Conservation (phyloP, 2,113 vertebrate species). For the Hypomesus transpacificus region DNA sequence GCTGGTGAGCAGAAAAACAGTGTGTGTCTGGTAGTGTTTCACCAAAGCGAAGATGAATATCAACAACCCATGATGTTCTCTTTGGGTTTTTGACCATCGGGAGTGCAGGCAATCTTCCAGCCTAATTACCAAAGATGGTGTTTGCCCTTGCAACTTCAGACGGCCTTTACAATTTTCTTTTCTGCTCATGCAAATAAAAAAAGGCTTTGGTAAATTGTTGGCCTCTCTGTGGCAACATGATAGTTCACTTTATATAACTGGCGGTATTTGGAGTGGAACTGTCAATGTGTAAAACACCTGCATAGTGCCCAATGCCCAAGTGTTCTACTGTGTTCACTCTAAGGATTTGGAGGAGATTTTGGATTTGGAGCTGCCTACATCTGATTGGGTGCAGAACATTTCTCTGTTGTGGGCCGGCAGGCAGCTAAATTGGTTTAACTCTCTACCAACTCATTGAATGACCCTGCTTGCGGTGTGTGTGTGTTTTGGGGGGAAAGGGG, state of each 20-base stretch:
- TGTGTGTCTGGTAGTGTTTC: conserved; percentile 20
- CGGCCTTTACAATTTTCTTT: conserved; percentile 28
- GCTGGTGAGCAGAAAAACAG: conserved; percentile 29
- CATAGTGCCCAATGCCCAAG: no score
- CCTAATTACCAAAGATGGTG: conserved; percentile 14
- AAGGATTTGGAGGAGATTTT: no score
- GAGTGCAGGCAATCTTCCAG: conserved; percentile 36
- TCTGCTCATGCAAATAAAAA: conserved; percentile 2
- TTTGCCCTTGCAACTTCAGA: conserved; percentile 39
- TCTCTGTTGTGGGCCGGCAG: no score
- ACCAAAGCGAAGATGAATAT: no score
- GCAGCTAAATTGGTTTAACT: no score
- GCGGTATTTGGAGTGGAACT: conserved; percentile 32
- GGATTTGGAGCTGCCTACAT: conserved; percentile 1
- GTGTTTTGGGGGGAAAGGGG: no score
- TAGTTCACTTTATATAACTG: conserved; percentile 24
- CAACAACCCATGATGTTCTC: no score
- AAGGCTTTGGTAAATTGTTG: conserved; percentile 21
- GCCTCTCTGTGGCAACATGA: conserved; percentile 45
- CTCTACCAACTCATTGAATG: no score
- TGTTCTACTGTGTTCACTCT: no score
- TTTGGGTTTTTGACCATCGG: background rate
- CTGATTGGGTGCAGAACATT: background rate
- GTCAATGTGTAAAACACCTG: background rate
- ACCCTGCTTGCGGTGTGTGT: no score